These are phyloP conservation scores for Ptiloglossa arizonensis DNA, from an alignment of 1,140 invertebrate species.

Conservation along the genomic window DNA sequence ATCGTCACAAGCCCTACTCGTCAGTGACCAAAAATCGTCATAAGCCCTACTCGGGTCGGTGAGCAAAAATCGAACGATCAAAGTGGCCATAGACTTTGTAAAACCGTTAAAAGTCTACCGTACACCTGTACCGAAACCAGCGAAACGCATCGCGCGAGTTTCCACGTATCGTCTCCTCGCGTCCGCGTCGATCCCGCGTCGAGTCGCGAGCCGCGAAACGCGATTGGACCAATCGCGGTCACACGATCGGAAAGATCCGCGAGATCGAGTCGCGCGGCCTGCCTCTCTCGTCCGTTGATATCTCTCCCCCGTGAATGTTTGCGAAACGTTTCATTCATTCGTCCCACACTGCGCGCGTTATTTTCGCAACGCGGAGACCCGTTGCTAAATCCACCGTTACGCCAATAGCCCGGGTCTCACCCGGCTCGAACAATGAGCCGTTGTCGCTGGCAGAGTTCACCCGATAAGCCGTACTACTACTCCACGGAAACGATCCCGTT, in stretches of 20 bases:
- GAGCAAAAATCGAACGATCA: no score
- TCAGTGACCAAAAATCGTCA: no score
- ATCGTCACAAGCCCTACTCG: no score
- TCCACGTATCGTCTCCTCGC: no score
- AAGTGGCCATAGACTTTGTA: no score
- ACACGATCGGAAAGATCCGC: constrained; percentile 1
- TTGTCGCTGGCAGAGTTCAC: constrained; percentile 33
- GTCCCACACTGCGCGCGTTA: constrained; percentile 18
- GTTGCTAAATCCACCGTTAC: constrained; percentile 18
- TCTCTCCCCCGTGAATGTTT: constrained; percentile 14
- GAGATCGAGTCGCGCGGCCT: neutral
- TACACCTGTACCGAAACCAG: no score
- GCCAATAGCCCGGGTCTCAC: neutral
- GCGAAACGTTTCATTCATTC: constrained; percentile 37
- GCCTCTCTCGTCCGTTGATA: neutral
- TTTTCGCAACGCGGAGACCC: constrained; percentile 13
- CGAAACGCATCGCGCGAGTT: no score
- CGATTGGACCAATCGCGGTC: constrained; percentile 1
- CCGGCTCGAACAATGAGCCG: constrained; percentile 35
- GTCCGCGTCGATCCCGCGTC: no score
- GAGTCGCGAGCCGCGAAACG: no score
- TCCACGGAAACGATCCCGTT: neutral
- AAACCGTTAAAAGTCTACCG: no score
- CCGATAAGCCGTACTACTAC: constrained; percentile 30
- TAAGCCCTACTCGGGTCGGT: no score